These are phyloP conservation scores for Scaptomyza cyrtandrae DNA, from an alignment of 2,888 invertebrate genomes.

Conservation along the genomic window DNA sequence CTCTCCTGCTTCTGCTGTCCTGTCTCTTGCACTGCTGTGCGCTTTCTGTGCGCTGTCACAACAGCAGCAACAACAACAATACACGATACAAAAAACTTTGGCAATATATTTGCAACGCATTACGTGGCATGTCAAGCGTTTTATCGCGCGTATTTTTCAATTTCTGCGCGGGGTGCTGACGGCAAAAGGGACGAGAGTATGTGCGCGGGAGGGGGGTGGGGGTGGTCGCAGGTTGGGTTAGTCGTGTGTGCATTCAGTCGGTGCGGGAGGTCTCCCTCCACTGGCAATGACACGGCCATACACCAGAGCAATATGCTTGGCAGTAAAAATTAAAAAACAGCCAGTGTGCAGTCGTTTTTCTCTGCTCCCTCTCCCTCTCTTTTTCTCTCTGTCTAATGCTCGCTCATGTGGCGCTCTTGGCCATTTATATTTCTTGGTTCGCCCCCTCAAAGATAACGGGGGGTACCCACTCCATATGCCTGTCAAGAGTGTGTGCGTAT, in stretches of 20 bases:
- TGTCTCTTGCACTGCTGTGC: slow-evolving; percentile 11
- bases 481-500: slow-evolving; percentile 29
- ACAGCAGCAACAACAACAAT: slow-evolving; percentile 39
- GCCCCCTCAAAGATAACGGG: slow-evolving; percentile 72
- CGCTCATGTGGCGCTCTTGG: slow-evolving; percentile 59
- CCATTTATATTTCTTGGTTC: slow-evolving; percentile 75
- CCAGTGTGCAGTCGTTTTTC: slow-evolving; percentile 42
- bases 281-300: slow-evolving; percentile 52
- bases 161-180: slow-evolving; percentile 50
- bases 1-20: slow-evolving; percentile 19
- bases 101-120: slow-evolving; percentile 80
- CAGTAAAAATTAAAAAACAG: slow-evolving; percentile 59
- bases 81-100: slow-evolving; percentile 67
- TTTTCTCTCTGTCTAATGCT: slow-evolving; percentile 51
- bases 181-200: background rate
- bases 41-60: slow-evolving; percentile 57
- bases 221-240: background rate
- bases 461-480: slow-evolving; percentile 44
- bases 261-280: background rate
- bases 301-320: slow-evolving; percentile 54
- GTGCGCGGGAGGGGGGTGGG: background rate
- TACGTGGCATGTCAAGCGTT: slow-evolving; percentile 80
- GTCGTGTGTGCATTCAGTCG: slow-evolving; percentile 23
- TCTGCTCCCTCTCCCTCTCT: slow-evolving; percentile 12
- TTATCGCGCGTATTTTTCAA: slow-evolving; percentile 81